Evolutionary conservation across 2,113 vertebrate species (phyloP).

Genomic region (Calonectris borealis): DNA sequence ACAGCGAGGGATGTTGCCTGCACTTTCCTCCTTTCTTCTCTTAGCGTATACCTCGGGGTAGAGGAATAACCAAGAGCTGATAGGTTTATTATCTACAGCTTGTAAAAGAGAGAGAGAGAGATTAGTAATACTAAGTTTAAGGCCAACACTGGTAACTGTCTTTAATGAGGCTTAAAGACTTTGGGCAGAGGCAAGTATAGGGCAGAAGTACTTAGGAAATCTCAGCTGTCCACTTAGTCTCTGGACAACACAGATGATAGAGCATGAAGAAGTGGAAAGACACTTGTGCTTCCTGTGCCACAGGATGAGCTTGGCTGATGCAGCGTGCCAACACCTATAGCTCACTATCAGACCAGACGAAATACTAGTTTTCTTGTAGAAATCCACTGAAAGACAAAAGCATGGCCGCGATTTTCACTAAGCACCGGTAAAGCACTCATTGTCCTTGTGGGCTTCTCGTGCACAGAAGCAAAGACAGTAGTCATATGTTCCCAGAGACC

Average conservation of each 20-base stretch:
- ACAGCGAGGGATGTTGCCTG: background rate
- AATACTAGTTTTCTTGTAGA: background rate
- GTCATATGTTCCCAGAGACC: background rate
- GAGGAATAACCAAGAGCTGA: background rate
- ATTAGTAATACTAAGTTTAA: background rate
- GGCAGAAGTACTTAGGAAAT: background rate
- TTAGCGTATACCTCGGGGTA: background rate
- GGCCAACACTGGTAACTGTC: background rate
- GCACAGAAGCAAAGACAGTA: background rate
- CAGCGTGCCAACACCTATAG: fast-evolving
- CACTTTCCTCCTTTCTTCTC: background rate
- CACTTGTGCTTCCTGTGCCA: no score
- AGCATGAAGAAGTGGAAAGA: background rate
- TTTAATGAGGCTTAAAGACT: background rate
- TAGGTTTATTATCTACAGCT: background rate
- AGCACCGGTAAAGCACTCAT: background rate
- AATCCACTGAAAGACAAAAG: background rate
- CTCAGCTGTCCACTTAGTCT: background rate
- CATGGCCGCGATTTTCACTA: fast-evolving
- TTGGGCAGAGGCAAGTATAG: background rate
- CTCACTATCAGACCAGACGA: background rate
- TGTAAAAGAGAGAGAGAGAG: background rate
- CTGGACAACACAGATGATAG: background rate
- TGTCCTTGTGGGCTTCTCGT: background rate
- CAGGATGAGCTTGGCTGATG: background rate